Conservation (phyloP, 1,140 invertebrate genomes). For the Drosophila obscura region DNA sequence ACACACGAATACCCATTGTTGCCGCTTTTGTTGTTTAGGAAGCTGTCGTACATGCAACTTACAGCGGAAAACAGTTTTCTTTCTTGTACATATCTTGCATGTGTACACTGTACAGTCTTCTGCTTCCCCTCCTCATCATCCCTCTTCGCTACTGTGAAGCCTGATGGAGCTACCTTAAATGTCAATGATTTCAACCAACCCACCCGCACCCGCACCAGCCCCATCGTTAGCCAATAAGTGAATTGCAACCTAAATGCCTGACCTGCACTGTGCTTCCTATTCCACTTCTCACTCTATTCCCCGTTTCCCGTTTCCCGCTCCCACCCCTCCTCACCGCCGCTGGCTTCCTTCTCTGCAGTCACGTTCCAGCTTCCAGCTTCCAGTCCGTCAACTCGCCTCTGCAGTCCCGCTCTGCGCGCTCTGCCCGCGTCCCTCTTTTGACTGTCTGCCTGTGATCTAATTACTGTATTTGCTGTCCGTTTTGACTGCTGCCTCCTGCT, state of each 20-base stretch:
- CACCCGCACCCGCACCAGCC: no score
- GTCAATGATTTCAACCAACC: no score
- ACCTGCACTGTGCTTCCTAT: slow-evolving; percentile 33
- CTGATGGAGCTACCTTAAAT: no score
- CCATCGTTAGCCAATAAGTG: slow-evolving; percentile 1
- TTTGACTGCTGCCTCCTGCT: slow-evolving; percentile 58
- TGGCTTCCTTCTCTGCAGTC: slow-evolving; percentile 47
- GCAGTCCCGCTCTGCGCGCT: slow-evolving; percentile 15
- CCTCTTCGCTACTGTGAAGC: no score
- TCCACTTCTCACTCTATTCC: slow-evolving; percentile 39
- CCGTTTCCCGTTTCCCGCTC: neutral
- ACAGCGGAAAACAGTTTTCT: slow-evolving; percentile 40
- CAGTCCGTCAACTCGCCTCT: slow-evolving; percentile 34
- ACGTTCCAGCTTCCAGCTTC: slow-evolving; percentile 56
- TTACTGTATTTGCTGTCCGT: slow-evolving; percentile 81
- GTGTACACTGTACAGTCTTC: no score
- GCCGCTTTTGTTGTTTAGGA: slow-evolving; percentile 57
- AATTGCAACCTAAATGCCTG: slow-evolving; percentile 9
- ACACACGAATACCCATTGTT: slow-evolving; percentile 64
- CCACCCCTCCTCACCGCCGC: slow-evolving; percentile 1
- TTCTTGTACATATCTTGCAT: neutral
- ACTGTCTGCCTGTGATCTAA: slow-evolving; percentile 74
- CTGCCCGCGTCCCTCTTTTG: slow-evolving; percentile 14
- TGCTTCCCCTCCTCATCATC: no score
- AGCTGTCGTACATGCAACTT: slow-evolving; percentile 74